Base-by-base conservation (phyloP, 2,888 invertebrate species). In the Eumerus sabulonum region DNA sequence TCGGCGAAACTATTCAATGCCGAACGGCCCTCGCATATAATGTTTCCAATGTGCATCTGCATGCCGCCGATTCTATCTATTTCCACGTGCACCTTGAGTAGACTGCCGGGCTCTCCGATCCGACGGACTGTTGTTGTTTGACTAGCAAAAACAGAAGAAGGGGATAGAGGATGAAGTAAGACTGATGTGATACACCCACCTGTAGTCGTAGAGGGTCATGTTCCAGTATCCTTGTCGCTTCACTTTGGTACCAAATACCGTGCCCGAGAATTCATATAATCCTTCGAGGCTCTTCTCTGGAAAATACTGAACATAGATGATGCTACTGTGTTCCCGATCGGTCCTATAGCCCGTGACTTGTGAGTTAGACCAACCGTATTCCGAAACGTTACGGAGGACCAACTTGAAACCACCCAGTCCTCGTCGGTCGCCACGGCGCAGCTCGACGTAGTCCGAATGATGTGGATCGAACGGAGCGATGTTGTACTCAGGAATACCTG, bases 401-500 rank as follows among this genome's bases (percentile, higher is more conserved):
- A 95, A 90, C 36, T 92, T 92, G 86, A 94, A 94, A 38, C 93
- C 93, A 47, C 93, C 89, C 59, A 93, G 91, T 51, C 92, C 90
- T 16, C 92, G 91, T 3, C 91, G 90, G 76, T 92, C 90, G 7
- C 92, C 92, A 0, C 94, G 91, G 40, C 90, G 88, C 82, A 93
- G 92, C 40, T 91, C 91, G 17, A 95, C 90, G 85, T 93, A 93
- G 11, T 90, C 90, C 0, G 93, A 93, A 83, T 90, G 92, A 86
- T 95, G 95, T 0, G 96, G 96, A 88, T 96, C 96, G 85, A 95
- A 94, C 0, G 95, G 92, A 0, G 91, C 91, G 1, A 96, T 91
- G 38, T 93, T 92, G 86, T 93, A 92, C 83, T 93, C 92, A 0
- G 94, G 92, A 50, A 95, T 90, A 71, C 95, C 95, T 94, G 85